Evolutionary conservation across 1,140 invertebrate genomes (phyloP).

Genomic region (Pogonomyrmex californicus): DNA sequence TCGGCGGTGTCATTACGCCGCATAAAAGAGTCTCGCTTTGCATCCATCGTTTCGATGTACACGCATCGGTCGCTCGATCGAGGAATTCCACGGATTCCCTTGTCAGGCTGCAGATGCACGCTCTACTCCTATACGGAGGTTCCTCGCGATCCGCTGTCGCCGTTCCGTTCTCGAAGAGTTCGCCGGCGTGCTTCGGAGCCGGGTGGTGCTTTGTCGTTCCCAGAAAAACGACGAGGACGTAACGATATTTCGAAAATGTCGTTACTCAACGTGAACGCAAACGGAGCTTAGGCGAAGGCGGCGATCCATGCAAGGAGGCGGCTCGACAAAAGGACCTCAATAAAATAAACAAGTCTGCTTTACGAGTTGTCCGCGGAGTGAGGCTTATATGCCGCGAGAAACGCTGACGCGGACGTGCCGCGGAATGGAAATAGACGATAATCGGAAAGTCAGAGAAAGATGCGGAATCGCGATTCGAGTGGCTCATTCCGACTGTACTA

Average conservation of each 20-base stretch:
- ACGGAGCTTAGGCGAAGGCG: conserved; percentile 49
- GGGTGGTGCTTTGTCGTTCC: conserved; percentile 36
- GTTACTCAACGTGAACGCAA: conserved; percentile 62
- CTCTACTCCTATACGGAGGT: conserved; percentile 53
- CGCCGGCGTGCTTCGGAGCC: neutral
- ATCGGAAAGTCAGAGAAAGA: neutral
- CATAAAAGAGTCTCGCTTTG: conserved; percentile 71
- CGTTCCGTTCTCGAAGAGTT: conserved; percentile 44
- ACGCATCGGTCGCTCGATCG: conserved; percentile 58
- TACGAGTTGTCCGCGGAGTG: conserved; percentile 72
- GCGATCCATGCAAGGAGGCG: conserved; percentile 33
- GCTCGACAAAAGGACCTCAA: conserved; percentile 63
- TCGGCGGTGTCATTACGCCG: conserved; percentile 65
- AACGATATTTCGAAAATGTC: conserved; percentile 75
- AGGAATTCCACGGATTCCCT: conserved; percentile 74
- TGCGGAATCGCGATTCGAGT: conserved; percentile 18
- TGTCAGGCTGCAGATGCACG: conserved; percentile 72
- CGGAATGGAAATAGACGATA: neutral
- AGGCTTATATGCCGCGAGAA: conserved; percentile 58
- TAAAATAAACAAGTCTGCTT: conserved; percentile 77
- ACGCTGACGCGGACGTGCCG: conserved; percentile 41
- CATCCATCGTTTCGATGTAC: conserved; percentile 72
- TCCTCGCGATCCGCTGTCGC: conserved; percentile 47
- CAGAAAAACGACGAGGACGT: conserved; percentile 52
- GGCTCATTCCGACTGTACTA: conserved; percentile 33